Conservation (phyloP, 2,888 invertebrate genomes). For the Dasysyrphus albostriatus region DNA sequence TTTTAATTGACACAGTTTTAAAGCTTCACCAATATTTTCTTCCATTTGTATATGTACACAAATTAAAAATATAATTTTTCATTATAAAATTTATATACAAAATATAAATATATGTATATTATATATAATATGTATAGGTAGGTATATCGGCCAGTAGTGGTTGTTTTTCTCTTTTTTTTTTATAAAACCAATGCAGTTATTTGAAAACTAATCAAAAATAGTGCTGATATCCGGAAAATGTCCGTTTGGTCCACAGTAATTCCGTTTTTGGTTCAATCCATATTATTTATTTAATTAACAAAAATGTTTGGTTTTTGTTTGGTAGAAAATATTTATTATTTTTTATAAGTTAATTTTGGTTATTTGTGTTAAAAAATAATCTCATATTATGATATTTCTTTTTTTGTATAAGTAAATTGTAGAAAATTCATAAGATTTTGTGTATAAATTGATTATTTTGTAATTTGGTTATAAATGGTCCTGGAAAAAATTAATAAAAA, state of each 20-base stretch:
- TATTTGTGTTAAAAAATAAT: slow-evolving; percentile 20
- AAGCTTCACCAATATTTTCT: slow-evolving; percentile 68
- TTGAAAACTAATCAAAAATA: slow-evolving; percentile 56
- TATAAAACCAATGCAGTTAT: neutral
- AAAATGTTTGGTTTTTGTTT: slow-evolving; percentile 1
- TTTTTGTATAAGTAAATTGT: slow-evolving; percentile 41
- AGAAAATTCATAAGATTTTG: slow-evolving; percentile 69
- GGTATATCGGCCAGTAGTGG: slow-evolving; percentile 20
- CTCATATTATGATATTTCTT: slow-evolving; percentile 5
- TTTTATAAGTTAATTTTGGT: slow-evolving; percentile 1
- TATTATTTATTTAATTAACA: slow-evolving; percentile 8
- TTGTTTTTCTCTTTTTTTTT: slow-evolving; percentile 11
- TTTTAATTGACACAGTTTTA: slow-evolving; percentile 71
- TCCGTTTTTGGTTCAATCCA: slow-evolving; percentile 52
- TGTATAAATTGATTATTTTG: slow-evolving; percentile 36
- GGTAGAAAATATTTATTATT: slow-evolving; percentile 34
- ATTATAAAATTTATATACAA: slow-evolving; percentile 31
- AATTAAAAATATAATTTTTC: neutral
- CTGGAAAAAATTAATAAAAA: slow-evolving; percentile 48
- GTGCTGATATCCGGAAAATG: slow-evolving; percentile 36
- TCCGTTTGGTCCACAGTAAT: slow-evolving; percentile 67
- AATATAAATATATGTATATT: slow-evolving; percentile 20
- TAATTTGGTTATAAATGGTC: slow-evolving; percentile 41
- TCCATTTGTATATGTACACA: slow-evolving; percentile 59
- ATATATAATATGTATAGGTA: slow-evolving; percentile 35